Evolutionary conservation across 2,888 invertebrate species (phyloP), one percentile per base, ranked within the genome.

Genomic region (Sussaba pulchella): DNA sequence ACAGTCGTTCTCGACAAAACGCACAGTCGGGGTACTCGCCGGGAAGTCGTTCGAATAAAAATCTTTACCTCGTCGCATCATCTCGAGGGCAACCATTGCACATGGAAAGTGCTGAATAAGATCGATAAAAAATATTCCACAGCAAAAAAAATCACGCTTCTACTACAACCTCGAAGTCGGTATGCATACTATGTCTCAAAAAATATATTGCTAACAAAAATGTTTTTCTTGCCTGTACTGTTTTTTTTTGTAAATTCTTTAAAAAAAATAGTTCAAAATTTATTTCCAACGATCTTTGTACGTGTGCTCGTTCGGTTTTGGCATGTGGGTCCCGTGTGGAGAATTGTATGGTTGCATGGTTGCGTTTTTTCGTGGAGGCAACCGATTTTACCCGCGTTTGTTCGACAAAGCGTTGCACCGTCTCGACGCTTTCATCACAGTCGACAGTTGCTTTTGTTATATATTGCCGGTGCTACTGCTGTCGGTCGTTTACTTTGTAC

Each of bases 401-500:
- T 21, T 19, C 36, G 41, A 54, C 69, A 69, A 69, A 69, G 69
- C 24, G 26, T 61, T 14, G 54, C 24, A 36, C 14, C 43, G 54
- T 41, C 67, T 67, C 67, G 54, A 69, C 17, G 41, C 54, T 69
- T 54, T 69, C 52, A 9, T 36, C 10, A 69, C 69, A 41, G 43
- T 54, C 43, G 67, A 69, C 50, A 36, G 17, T 39, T n/a, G 52
- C 43, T 69, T 36, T 66, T 66, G 66, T 50, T 66, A 50, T 31
- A n/a, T n/a, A 57, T 57, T 36, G 57, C 57, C 19, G n/a, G 19
- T 50, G 36, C 50, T 21, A 39, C 41, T 12, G 69, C 14, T 67
- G 67, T 67, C 47, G 66, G 19, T 36, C 39, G 54, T 69, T 41
- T 39, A 54, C 41, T 69, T 54, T 69, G 69, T 69, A 26, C 24